Evolutionary conservation across 2,888 invertebrate genomes (phyloP).

Genomic region (Heliconius erato): DNA sequence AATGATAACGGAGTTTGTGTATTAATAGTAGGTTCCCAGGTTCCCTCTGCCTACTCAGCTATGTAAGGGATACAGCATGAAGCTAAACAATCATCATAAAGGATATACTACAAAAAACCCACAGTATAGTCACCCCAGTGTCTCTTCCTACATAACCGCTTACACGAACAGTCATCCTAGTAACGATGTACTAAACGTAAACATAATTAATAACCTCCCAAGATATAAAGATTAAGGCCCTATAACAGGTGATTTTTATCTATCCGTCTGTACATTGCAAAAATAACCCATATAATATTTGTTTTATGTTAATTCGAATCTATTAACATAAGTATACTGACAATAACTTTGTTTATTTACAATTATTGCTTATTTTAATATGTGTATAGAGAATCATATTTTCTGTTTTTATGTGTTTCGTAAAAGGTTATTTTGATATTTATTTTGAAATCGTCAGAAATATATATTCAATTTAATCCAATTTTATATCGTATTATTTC

Average conservation of each 20-base stretch:
- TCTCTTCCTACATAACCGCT: slow-evolving; percentile 40
- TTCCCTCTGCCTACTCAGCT: no score
- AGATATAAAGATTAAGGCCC: slow-evolving; percentile 44
- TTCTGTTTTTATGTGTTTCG: neutral
- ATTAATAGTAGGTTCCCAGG: no score
- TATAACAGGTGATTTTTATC: slow-evolving; percentile 48
- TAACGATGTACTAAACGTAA: slow-evolving; percentile 41
- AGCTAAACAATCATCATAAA: no score
- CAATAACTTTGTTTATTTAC: slow-evolving; percentile 32
- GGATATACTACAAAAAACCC: neutral
- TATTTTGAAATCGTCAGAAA: neutral
- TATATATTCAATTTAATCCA: neutral
- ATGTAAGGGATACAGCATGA: no score
- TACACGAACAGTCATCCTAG: slow-evolving; percentile 38
- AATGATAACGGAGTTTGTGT: no score
- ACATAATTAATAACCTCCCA: slow-evolving; percentile 50
- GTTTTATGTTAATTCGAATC: slow-evolving; percentile 42
- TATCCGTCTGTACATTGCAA: slow-evolving; percentile 38
- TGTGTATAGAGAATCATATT: slow-evolving; percentile 4
- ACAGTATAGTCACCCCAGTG: slow-evolving; percentile 27
- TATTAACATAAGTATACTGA: neutral
- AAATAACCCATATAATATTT: slow-evolving; percentile 38
- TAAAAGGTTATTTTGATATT: neutral
- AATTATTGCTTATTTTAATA: slow-evolving; percentile 34
- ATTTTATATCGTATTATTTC: neutral